Percentiles rank a stretch among this genome's conserved stretches.
Conservation (phyloP, 2,888 invertebrate genomes). For the Drosophila mettleri region DNA sequence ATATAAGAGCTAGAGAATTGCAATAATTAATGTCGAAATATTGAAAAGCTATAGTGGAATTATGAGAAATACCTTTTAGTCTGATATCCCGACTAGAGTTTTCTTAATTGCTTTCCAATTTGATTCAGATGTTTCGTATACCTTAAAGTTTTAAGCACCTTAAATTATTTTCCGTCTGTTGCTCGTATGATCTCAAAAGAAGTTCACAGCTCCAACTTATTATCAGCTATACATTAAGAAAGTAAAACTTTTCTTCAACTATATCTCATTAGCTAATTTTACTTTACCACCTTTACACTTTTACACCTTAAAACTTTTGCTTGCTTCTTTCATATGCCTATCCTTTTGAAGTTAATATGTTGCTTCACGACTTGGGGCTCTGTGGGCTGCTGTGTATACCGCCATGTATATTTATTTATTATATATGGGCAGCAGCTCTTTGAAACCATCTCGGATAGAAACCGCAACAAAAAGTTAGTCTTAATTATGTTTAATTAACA, state of each 20-base stretch:
- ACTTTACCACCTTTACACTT: conserved; percentile 6
- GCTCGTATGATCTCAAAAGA: not conserved
- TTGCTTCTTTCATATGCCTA: conserved; percentile 21
- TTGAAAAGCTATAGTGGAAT: no score
- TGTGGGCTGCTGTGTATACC: conserved; percentile 33
- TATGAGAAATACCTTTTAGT: no score
- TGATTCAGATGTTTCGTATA: not conserved
- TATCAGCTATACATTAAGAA: not conserved
- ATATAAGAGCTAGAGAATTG: no score
- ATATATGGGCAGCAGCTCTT: conserved; percentile 18
- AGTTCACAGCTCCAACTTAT: not conserved
- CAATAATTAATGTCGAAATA: no score
- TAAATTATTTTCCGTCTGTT: not conserved
- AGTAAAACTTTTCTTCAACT: conserved; percentile 18
- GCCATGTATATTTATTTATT: conserved; percentile 8
- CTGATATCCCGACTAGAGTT: no score
- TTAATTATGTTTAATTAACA: conserved; percentile 75
- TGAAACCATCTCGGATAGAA: conserved; percentile 32
- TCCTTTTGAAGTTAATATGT: conserved; percentile 52
- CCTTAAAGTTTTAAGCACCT: not conserved
- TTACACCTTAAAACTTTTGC: conserved; percentile 7
- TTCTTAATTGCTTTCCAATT: no score
- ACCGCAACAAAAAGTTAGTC: conserved; percentile 47
- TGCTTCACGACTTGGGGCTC: conserved; percentile 52
- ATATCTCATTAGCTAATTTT: conserved; percentile 44